Percentiles rank a stretch among this genome's conserved stretches.
Conservation (phyloP, 2,113 vertebrate species). For the Oncorhynchus tshawytscha region DNA sequence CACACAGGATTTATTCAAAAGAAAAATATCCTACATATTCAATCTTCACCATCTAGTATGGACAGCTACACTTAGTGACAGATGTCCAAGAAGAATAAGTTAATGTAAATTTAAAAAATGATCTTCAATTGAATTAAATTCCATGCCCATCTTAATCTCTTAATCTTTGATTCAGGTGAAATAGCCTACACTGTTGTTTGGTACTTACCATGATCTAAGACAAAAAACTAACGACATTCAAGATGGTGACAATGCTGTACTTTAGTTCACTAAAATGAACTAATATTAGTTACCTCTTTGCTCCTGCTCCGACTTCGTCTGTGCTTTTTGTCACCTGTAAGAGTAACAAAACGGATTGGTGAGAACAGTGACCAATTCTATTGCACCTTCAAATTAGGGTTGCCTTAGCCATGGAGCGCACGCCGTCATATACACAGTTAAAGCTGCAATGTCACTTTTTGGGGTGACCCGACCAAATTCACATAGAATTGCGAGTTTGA, state of each 20-base stretch:
- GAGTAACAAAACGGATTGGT: neutral
- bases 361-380: neutral
- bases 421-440: too few relatives aligned
- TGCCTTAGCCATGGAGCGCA: too few relatives aligned
- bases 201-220: constrained; percentile 89
- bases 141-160: constrained; percentile 75
- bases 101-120: constrained; percentile 43
- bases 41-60: constrained; percentile 62
- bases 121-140: constrained; percentile 75
- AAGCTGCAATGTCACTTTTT: too few relatives aligned
- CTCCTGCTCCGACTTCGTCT: constrained; percentile 95
- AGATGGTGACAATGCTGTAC: constrained; percentile 45
- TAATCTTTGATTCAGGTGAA: constrained; percentile 54
- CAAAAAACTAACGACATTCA: constrained; percentile 50
- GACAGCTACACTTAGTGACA: constrained; percentile 53
- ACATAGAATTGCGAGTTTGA: too few relatives aligned
- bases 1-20: constrained; percentile 94
- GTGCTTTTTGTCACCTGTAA: constrained; percentile 81
- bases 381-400: too few relatives aligned
- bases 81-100: constrained; percentile 51
- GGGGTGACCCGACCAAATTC: too few relatives aligned
- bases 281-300: constrained; percentile 98
- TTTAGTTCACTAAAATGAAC: constrained; percentile 70
- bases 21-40: constrained; percentile 67
- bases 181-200: constrained; percentile 25